These are phyloP conservation scores for Mimas tiliae DNA, from an alignment of 2,888 invertebrate species.

Conservation along the genomic window DNA sequence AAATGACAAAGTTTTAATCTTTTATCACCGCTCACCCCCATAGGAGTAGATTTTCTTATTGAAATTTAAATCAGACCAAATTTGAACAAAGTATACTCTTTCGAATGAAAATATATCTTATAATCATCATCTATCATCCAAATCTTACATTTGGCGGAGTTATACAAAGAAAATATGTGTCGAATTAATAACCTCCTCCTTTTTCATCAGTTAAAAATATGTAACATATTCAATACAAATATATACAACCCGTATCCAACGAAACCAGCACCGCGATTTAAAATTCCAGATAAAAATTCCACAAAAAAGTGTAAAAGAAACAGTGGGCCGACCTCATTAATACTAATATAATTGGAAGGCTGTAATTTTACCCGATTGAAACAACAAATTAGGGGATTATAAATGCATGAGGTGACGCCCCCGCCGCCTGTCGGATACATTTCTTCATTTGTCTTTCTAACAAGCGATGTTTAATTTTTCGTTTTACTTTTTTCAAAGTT, in stretches of 20 bases:
- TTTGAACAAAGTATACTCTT: no score
- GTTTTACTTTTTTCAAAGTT: conserved; percentile 59
- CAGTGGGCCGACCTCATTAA: conserved; percentile 72
- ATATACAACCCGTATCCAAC: background rate
- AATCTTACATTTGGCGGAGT: no score
- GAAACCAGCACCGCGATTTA: background rate
- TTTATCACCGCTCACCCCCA: no score
- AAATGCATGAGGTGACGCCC: conserved; percentile 78
- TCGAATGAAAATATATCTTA: no score
- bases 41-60: no score
- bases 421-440: conserved; percentile 62
- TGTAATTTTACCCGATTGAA: conserved; percentile 78
- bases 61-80: no score
- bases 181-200: no score
- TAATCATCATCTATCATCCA: no score
- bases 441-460: conserved; percentile 77
- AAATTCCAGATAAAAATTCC: conserved; percentile 19
- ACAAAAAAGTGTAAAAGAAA: conserved; percentile 58
- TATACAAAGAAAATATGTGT: no score
- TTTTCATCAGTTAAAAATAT: background rate
- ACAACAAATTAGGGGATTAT: conserved; percentile 82
- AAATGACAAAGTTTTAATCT: no score
- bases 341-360: conserved; percentile 80
- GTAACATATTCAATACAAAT: background rate
- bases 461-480: conserved; percentile 55